These are phyloP conservation scores for Cosmia trapezina DNA, from an alignment of 2,888 invertebrate species.

Conservation along the genomic window DNA sequence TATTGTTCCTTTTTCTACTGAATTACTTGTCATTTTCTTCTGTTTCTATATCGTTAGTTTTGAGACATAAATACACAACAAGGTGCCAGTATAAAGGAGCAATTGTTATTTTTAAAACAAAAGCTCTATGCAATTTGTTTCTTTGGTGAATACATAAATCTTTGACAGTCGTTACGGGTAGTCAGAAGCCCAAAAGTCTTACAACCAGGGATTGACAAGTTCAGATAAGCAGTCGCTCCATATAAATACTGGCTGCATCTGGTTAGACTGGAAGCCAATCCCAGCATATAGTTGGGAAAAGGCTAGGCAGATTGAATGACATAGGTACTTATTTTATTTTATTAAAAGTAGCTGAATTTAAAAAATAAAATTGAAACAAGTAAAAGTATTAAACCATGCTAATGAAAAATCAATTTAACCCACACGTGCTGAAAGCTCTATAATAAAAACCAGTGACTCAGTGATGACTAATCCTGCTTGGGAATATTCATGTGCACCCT, in stretches of 20 bases:
- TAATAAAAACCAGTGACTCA: conserved; percentile 57
- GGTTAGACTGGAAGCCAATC: no score
- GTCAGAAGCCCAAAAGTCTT: no score
- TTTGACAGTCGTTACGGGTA: no score
- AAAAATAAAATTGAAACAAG: neutral
- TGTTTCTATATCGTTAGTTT: conserved; percentile 35
- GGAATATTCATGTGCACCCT: conserved; percentile 50
- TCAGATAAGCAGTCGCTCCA: no score
- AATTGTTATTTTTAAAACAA: neutral
- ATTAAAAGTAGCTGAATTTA: neutral
- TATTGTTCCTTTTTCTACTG: conserved; percentile 38
- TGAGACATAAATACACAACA: neutral
- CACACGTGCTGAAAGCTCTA: conserved; percentile 3
- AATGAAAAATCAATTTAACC: conserved; percentile 18
- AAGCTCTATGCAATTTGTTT: neutral
- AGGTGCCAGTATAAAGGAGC: neutral
- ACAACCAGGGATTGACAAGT: no score
- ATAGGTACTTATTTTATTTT: no score
- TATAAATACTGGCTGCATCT: no score
- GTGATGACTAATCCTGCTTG: conserved; percentile 47
- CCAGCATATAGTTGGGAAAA: no score
- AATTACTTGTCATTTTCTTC: conserved; percentile 57
- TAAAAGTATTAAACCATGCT: neutral
- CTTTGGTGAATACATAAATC: neutral
- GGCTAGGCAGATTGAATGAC: no score